Conservation (phyloP, 1,140 invertebrate species). For the Brachionus paranguensis region DNA sequence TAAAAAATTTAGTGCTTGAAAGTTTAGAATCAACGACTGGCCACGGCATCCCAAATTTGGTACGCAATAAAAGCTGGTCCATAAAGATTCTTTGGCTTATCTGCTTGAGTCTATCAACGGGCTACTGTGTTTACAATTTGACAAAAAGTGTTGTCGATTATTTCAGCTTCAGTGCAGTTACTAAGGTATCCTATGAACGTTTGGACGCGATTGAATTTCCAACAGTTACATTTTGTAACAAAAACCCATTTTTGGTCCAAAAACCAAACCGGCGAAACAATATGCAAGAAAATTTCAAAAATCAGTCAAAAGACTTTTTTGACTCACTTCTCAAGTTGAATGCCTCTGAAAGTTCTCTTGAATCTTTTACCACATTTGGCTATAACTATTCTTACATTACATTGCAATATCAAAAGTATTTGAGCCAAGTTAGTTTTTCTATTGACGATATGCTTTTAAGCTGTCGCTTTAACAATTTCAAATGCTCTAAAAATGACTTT, state of each 20-base stretch:
- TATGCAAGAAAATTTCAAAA: neutral
- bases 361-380: neutral
- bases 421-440: neutral
- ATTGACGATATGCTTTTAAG: neutral
- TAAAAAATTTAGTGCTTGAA: neutral
- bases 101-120: neutral
- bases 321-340: neutral
- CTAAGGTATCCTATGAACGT: neutral
- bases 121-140: neutral
- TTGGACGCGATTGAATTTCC: neutral
- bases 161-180: neutral
- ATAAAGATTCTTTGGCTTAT: neutral
- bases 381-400: neutral
- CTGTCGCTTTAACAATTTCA: neutral
- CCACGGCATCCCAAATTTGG: conserved; percentile 1
- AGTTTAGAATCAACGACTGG: neutral
- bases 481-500: neutral
- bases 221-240: conserved; percentile 32
- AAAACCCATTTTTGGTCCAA: neutral
- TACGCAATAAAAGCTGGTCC: neutral
- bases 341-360: neutral
- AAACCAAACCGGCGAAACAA: neutral
- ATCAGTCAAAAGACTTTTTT: neutral
- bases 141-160: neutral
- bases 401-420: neutral